Base-by-base conservation (phyloP, 2,113 vertebrate species). In the Syngnathus floridae region DNA sequence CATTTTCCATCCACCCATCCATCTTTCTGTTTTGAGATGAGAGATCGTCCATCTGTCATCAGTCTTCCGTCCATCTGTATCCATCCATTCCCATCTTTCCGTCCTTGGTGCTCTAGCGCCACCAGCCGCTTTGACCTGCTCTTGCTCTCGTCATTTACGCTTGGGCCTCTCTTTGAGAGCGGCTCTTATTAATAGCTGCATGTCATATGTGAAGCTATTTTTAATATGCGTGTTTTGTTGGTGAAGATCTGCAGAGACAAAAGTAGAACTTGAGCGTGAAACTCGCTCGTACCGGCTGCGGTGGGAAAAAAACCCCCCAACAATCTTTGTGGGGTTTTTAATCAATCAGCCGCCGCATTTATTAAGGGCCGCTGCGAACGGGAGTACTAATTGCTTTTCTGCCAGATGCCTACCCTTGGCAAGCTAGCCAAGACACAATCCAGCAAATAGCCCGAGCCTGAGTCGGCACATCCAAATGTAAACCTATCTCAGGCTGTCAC, bases 351-450 rank as follows among this genome's bases (percentile, higher is more conserved):
- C 80, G 71, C 79, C 41, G 54, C 67, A 76, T 83, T 87, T 87
- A 87, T 88, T 87, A 84, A 86, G 82, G 79, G 70, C 68, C 77
- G 76, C 80, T 76, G 84, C 82, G 76, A 87, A 84, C 81, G 81
- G 82, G 69, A 87, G 85, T 81, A 82, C 84, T 86, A 86, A 88
- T 86, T 87, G 82, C 69, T 75, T 85, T 86, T 82, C 80, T 81
- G 82, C 82, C 83, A 86, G 83, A 87, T 83, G 83, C 77, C 79
- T 76, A 87, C 82, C 74, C 67, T 77, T 72, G 68, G 66, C 75
- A 76, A 83, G 82, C 67, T 68, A 82, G 78, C 65, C 60, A 76
- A 82, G 49, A 62, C 61, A 66, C 55, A 59, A 83, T 76, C 64
- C 70, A 40, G 67, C 65, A 75, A 83, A 79, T 78, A 82, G 66